Base-by-base conservation (phyloP, 2,888 invertebrate genomes). In the Cantharis flavilabris region DNA sequence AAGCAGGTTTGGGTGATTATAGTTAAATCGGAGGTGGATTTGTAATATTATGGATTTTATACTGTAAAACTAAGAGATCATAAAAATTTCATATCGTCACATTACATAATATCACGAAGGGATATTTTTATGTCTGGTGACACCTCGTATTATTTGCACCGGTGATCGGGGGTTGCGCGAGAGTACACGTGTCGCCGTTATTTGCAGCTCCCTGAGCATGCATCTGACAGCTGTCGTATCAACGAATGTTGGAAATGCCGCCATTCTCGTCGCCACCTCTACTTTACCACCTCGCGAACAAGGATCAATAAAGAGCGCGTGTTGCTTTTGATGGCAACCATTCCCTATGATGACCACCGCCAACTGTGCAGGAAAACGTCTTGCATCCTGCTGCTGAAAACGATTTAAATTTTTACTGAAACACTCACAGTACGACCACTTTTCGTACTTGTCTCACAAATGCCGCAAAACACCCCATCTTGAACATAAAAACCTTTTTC, bases 181-280 rank as follows among this genome's bases (percentile, higher is more conserved):
- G 80, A 84, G 84, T 87, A 88, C 88, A 88, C 85, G 85, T 88
- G 88, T 88, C 88, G 87, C 86, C 87, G 86, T 88, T 88, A 88
- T 88, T 88, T 86, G 87, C 87, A 87, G 86, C 86, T 84, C 86
- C 83, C 84, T 84, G 83, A 85, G 85, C 85, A 83, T 87, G 87
- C 86, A 86, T 84, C 86, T 88, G 88, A 88, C 88, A 88, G 88
- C 88, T 88, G 88, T 88, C 88, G 86, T 87, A 86, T 88, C 86
- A 85, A 84, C 85, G 86, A 86, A 85, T 85, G 84, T 85, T 82
- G 85, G 84, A 86, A 87, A 86, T 85, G 86, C 86, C 85, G 84
- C 86, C 86, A 85, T 86, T 85, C 83, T 83, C 84, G 79, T 84
- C 83, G 83, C 83, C 84, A 79, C 81, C 83, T 82, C 80, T 78